Base-by-base conservation (phyloP, 2,888 invertebrate genomes). In the Portevinia maculata region DNA sequence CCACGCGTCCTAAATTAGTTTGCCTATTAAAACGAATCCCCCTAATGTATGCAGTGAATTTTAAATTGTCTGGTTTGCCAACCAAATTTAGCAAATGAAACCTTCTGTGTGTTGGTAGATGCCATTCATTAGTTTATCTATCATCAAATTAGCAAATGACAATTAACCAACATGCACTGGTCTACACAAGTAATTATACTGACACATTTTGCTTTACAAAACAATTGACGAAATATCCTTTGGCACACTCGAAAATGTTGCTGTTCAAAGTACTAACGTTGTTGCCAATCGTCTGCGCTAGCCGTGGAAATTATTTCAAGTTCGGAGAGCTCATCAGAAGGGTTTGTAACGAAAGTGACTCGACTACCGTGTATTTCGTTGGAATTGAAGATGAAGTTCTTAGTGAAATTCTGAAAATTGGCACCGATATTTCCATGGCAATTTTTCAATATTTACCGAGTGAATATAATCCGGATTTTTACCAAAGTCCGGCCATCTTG, bases 221-320 rank as follows among this genome's bases (percentile, higher is more conserved):
- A 9, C 13, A 6, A n/a, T 15, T 28, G 24, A n/a, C n/a, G 15
- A 48, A 13, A 24, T 24, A 8, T 7, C 48, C 7, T 48, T 6
- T n/a, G 48, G 2, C 24, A 48, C 57, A 57, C 37, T 57, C 15
- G 5, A 34, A 64, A 64, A 78, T 78, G 78, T 30, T 6, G 7
- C n/a, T 30, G 8, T 1, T 50, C 8, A 41, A 7, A 52, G 19
- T 57, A 8, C 11, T 64, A 8, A 28, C 50, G 13, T 15, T 71
- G 3, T n/a, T 78, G 5, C 13, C 37, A 8, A 4, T 52, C 0
- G 9, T 9, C 19, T 1, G 0, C 8, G 52, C 46, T 7, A 21
- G 15, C 11, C 21, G 21, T 24, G 65, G 60, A 13, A 13, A 8
- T 5, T 2, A 46, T 9, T 1, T 39, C 4, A 39, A 53, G 1